Conservation (phyloP, 2,113 vertebrate species). For the Ophiodon elongatus region DNA sequence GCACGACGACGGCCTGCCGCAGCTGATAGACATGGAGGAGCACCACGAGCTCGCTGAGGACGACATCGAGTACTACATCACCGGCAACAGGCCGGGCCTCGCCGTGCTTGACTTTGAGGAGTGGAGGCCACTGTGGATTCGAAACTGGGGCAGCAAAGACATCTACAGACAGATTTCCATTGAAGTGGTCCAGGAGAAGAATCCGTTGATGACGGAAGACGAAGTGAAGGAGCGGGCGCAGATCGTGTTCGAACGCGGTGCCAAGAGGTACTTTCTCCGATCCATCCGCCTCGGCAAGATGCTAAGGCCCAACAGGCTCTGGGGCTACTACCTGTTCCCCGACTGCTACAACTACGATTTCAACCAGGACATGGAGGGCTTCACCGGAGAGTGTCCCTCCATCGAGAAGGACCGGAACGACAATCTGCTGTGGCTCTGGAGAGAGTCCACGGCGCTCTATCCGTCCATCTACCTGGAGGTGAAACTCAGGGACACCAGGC, state of each 20-base stretch:
- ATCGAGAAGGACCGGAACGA: constrained; percentile 74
- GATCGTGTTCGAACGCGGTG: constrained; percentile 67
- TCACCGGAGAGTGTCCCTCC: constrained; percentile 72
- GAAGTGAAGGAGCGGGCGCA: constrained; percentile 61
- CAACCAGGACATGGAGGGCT: constrained; percentile 61
- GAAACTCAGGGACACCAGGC: constrained; percentile 52
- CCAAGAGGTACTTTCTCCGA: constrained; percentile 71
- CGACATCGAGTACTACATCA: constrained; percentile 86
- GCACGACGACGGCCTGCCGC: constrained; percentile 85
- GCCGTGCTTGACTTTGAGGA: constrained; percentile 91
- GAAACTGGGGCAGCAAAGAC: constrained; percentile 89
- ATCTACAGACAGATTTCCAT: constrained; percentile 84
- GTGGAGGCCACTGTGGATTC: constrained; percentile 88
- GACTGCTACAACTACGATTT: constrained; percentile 82
- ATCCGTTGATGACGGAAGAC: constrained; percentile 41
- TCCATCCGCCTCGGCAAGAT: constrained; percentile 69
- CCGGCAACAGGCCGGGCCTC: constrained; percentile 74
- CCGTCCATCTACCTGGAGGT: constrained; percentile 81
- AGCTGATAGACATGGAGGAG: constrained; percentile 68
- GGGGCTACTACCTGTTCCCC: constrained; percentile 81
- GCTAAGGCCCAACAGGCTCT: constrained; percentile 68
- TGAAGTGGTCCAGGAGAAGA: constrained; percentile 73
- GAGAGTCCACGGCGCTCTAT: constrained; percentile 67
- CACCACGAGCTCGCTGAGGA: constrained; percentile 79
- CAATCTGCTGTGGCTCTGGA: constrained; percentile 78